Percentiles rank a stretch among this genome's conserved stretches.
phyloP scores from a whole-genome alignment of 2,888 invertebrate genomes.

The Sarcophaga subvicina region DNA sequence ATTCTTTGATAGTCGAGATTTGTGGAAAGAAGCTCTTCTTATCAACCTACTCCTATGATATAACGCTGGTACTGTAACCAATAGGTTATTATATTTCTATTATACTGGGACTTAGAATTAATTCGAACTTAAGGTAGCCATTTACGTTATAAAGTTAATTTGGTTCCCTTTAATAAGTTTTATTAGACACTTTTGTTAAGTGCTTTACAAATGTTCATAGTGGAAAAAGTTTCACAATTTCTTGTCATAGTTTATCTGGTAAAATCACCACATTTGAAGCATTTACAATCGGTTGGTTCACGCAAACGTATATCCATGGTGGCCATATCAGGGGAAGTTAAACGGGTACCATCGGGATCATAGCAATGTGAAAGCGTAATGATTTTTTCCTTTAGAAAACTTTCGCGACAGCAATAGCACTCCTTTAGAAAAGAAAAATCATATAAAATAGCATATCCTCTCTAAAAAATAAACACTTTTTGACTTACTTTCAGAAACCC shows the following conservation, averaged over 20 bases:
- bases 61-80: no score
- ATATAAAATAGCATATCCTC: background rate
- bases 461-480: background rate
- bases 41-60: no score
- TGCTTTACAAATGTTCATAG: background rate
- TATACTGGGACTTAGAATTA: no score
- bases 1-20: no score
- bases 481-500: conserved; percentile 89
- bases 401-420: conserved; percentile 95
- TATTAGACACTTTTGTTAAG: conserved; percentile 15
- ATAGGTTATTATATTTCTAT: no score
- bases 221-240: background rate
- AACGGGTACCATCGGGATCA: conserved; percentile 91
- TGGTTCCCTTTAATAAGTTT: background rate
- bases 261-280: conserved; percentile 94
- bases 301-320: conserved; percentile 91
- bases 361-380: conserved; percentile 93
- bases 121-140: no score
- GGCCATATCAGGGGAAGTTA: conserved; percentile 87
- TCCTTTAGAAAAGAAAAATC: conserved; percentile 83
- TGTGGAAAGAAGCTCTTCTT: no score
- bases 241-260: conserved; percentile 84
- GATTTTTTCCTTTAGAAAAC: conserved; percentile 90
- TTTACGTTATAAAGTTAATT: no score
- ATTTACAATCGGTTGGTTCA: conserved; percentile 95